A percentile compares a stretch with the other conserved stretches of the same genome.
phyloP scores from a whole-genome alignment of 2,797 vertebrate species.

The Picus viridis region DNA sequence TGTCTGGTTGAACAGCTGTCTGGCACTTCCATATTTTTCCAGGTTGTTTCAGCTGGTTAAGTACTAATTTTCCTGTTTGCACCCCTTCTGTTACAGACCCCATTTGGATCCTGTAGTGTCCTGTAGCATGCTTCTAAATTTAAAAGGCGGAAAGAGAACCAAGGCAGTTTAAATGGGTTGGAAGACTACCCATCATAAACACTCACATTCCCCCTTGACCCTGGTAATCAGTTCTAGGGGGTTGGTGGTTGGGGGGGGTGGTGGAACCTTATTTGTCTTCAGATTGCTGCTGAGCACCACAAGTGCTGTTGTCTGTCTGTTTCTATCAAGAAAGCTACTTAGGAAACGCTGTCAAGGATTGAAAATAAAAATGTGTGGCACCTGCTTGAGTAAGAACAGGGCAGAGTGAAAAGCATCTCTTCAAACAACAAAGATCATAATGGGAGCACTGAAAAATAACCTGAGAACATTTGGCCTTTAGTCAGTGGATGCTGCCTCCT shows the following conservation, averaged over 20 bases:
- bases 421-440: not conserved
- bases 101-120: constrained; percentile 37
- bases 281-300: not conserved
- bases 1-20: not conserved
- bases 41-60: constrained; percentile 34
- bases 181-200: constrained; percentile 42
- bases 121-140: constrained; percentile 52
- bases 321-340: not conserved
- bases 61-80: constrained; percentile 15
- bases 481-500: not conserved
- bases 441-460: not conserved
- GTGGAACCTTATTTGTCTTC: not conserved
- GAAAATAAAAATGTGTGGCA: not conserved
- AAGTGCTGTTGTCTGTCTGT: not conserved
- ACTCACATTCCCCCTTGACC: constrained; percentile 39
- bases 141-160: constrained; percentile 42
- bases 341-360: not conserved
- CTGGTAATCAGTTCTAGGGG: constrained; percentile 38
- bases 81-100: constrained; percentile 44
- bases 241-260: not conserved
- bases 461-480: not conserved
- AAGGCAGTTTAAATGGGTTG: constrained; percentile 53
- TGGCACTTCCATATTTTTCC: constrained; percentile 8
- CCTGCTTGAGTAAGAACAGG: not conserved
- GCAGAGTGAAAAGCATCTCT: not conserved